Conservation (phyloP, 2,888 invertebrate genomes). For the Polyploca ridens region DNA sequence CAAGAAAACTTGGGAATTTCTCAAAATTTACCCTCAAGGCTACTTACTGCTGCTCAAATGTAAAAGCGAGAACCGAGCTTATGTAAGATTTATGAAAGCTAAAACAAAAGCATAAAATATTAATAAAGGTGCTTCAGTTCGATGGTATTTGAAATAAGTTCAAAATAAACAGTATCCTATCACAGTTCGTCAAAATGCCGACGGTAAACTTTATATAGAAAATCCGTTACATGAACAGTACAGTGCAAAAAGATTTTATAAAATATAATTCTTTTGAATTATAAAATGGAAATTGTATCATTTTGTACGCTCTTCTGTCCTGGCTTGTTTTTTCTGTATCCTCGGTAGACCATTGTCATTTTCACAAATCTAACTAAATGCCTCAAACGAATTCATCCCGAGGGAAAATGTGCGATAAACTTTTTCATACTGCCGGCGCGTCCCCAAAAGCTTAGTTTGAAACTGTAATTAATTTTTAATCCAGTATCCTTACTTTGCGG, state of each 20-base stretch:
- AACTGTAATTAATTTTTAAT: slow-evolving; percentile 80
- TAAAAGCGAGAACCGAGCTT: neutral
- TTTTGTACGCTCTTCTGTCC: neutral
- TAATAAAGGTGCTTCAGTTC: neutral
- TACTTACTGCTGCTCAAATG: neutral
- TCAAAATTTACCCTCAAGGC: neutral
- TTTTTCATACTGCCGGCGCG: slow-evolving; percentile 48
- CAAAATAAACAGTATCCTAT: neutral
- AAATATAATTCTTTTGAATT: neutral
- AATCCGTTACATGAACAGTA: neutral
- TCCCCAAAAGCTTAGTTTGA: slow-evolving; percentile 57
- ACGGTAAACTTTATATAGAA: neutral
- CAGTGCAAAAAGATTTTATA: neutral
- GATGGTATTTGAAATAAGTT: neutral
- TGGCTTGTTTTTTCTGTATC: slow-evolving; percentile 14
- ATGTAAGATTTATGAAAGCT: neutral
- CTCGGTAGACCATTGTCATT: slow-evolving; percentile 20
- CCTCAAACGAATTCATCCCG: slow-evolving; percentile 30
- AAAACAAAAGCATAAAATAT: neutral
- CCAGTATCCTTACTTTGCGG: slow-evolving; percentile 67
- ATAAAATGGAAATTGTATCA: neutral
- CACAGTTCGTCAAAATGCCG: neutral
- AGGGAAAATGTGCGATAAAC: slow-evolving; percentile 50
- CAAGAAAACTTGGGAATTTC: slow-evolving; percentile 28
- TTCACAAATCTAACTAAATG: slow-evolving; percentile 26